Evolutionary conservation across 2,113 vertebrate species (phyloP).

Genomic region (Paramisgurnus dabryanus): DNA sequence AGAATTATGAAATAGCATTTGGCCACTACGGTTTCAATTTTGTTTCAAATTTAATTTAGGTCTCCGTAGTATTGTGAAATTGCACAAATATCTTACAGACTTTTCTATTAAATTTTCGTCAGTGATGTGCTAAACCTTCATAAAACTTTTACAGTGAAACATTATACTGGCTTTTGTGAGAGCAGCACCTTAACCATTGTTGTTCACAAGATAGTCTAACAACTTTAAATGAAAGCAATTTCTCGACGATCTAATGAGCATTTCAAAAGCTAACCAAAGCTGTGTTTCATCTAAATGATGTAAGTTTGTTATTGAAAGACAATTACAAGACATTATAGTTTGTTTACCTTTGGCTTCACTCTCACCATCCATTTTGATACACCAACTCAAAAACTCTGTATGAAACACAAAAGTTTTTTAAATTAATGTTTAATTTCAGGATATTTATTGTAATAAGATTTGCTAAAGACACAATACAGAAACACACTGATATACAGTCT

Average conservation of each 20-base stretch:
- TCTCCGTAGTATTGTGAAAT: neutral
- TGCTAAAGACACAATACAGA: too few species aligned
- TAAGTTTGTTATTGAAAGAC: neutral
- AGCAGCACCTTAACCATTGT: slow-evolving; percentile 1
- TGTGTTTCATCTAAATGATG: slow-evolving; percentile 1
- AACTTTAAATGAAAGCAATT: slow-evolving; percentile 14
- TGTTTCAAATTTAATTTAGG: neutral
- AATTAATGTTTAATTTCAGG: neutral
- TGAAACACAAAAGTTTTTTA: neutral
- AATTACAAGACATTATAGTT: neutral
- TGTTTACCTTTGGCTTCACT: slow-evolving; percentile 59
- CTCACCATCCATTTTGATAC: slow-evolving; percentile 54
- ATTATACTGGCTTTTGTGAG: slow-evolving; percentile 35
- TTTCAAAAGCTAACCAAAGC: neutral
- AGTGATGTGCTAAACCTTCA: slow-evolving; percentile 47
- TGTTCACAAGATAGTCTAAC: neutral
- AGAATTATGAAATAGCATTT: neutral
- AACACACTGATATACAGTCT: too few species aligned
- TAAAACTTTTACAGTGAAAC: slow-evolving; percentile 55
- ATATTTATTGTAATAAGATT: too few species aligned
- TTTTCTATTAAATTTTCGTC: slow-evolving; percentile 3
- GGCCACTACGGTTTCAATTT: too few species aligned
- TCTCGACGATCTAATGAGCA: slow-evolving; percentile 39
- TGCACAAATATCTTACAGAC: neutral
- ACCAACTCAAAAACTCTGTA: slow-evolving; percentile 44